Evolutionary conservation across 2,797 vertebrate species (phyloP).

Genomic region (Dermochelys coriacea): DNA sequence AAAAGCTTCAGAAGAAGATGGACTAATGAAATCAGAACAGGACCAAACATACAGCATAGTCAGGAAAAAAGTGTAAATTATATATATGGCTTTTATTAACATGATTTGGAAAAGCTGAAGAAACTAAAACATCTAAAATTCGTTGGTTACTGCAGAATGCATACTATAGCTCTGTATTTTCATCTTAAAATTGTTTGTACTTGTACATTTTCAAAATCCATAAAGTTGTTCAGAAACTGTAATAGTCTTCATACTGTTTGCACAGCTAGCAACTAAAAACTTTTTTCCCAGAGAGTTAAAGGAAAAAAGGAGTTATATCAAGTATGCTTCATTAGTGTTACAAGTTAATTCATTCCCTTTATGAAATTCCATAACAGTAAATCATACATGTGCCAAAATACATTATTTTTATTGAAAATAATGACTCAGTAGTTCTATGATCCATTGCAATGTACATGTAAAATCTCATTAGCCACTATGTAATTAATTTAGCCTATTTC

Average conservation of each 20-base stretch:
- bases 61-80: slow-evolving; percentile 1
- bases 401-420: not conserved
- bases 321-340: not conserved
- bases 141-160: not conserved
- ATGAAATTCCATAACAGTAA: not conserved
- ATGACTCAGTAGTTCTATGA: not conserved
- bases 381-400: not conserved
- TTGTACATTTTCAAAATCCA: not conserved
- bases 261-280: not conserved
- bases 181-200: not conserved
- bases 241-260: not conserved
- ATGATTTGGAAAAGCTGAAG: not conserved
- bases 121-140: not conserved
- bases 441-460: not conserved
- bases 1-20: not conserved
- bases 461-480: not conserved
- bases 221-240: not conserved
- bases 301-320: not conserved
- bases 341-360: not conserved
- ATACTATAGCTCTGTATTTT: not conserved
- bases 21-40: not conserved
- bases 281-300: not conserved
- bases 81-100: not conserved
- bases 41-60: not conserved
- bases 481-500: slow-evolving; percentile 17